Evolutionary conservation across 2,113 vertebrate genomes (phyloP), one percentile per base, ranked within the genome.

Genomic region (Melanerpes aurifrons): DNA sequence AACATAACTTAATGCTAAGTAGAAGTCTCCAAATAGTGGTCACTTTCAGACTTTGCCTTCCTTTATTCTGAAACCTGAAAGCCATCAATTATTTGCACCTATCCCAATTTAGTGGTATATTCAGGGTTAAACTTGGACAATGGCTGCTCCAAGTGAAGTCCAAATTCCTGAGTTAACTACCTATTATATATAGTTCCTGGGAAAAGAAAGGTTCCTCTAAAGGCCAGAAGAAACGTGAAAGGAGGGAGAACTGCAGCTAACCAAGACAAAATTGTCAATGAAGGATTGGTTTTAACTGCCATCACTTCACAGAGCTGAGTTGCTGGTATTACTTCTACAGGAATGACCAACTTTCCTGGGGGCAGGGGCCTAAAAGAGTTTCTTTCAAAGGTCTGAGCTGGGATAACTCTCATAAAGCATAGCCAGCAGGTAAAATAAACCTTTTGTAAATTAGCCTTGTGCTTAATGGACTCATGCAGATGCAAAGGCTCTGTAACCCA

Each of bases 1-100:
- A 53, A 67, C 19, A 78, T 69, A 91, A 76, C 57, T 82, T 95
- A 69, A n/a, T 66, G 35, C 17, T 50, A 96, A 91, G 24, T n/a
- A 63, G 28, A 21, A 74, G 56, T 92, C 29, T 82, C 87, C 78
- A n/a, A 48, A 76, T 58, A 74, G 4, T 87, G 92, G 58, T 72
- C 22, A 45, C 26, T 64, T 90, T 50, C 63, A 72, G 29, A 54
- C 1, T 79, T 89, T 84, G 16, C 21, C 8, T 75, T 74, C 15
- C 25, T 10, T 35, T 70, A 50, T 47, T 89, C 82, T 70, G 68
- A 57, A 92, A 29, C 25, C 22, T 47, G 24, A 79, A 66, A 89
- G 24, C 29, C 6, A 19, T 1, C 0, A 4, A n/a, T 70, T 80
- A 50, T 73, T 71, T 92, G 40, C 25, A 37, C 17, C 16, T 28